These are phyloP conservation scores for Colletes gigas DNA, from an alignment of 1,140 invertebrate species.

Conservation along the genomic window DNA sequence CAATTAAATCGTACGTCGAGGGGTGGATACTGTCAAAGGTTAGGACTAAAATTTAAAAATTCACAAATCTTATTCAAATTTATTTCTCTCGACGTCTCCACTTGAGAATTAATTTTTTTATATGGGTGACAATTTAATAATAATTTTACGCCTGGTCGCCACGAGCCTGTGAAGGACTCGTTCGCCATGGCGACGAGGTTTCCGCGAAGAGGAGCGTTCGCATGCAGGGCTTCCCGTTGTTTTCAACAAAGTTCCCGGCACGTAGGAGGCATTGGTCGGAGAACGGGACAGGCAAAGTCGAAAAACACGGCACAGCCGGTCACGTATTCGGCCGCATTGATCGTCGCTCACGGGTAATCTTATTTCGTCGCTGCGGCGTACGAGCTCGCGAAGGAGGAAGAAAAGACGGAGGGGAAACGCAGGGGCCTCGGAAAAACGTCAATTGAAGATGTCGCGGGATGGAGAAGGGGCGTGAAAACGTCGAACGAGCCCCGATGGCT, in stretches of 20 bases:
- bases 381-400: neutral
- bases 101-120: no score
- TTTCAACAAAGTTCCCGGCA: slow-evolving; percentile 18
- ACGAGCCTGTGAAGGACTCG: no score
- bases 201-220: neutral
- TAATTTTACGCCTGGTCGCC: no score
- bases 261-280: neutral
- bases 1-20: no score
- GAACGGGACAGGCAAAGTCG: slow-evolving; percentile 22
- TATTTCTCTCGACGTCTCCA: no score
- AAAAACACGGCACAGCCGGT: slow-evolving; percentile 26
- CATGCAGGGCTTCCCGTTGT: neutral
- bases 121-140: no score
- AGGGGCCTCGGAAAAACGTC: slow-evolving; percentile 26
- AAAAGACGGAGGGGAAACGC: neutral
- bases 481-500: slow-evolving; percentile 6
- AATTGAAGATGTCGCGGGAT: slow-evolving; percentile 15
- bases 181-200: neutral
- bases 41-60: no score
- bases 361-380: slow-evolving; percentile 25
- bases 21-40: no score
- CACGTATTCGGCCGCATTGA: slow-evolving; percentile 39
- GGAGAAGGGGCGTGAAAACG: neutral
- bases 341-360: slow-evolving; percentile 34
- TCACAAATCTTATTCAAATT: no score